Base-by-base conservation (phyloP, 2,888 invertebrate species). In the Labia minor region DNA sequence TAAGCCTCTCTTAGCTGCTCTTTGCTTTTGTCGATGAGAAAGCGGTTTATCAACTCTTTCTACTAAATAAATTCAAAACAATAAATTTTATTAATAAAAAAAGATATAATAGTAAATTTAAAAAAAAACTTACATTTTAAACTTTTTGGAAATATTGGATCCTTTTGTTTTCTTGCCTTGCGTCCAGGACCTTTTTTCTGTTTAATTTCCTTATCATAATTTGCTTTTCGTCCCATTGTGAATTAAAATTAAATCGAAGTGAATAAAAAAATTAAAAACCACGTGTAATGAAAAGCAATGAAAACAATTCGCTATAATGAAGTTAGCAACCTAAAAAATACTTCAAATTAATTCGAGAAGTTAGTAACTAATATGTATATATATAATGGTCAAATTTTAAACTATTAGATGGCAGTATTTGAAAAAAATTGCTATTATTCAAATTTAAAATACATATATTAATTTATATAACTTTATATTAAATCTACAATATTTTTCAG, bases 201-300 rank as follows among this genome's bases (percentile, higher is more conserved):
- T 71, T 85, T 83, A 67, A 80, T 81, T 37, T 80, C 84, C 73
- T 89, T 89, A 72, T 82, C 83, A 76, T 87, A 92, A 74, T 89
- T 88, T 2, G 89, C 92, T 79, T 92, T 93, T 61, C 93, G 83
- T 70, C 93, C 93, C 94, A 94, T 94, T 74, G 73, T 81, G 65
- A 37, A 62, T 33, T 37, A 33, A 16, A 19, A 18, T 20, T 19
- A 68, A 68, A 67, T 11, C 14, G 37, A 37, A 37, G 14, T 37
- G 11, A 14, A 37, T 37, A 11, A 11, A 14, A 11, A 37, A 14
- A 37, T 11, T 11, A 37, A 11, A 11, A 14, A 37, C 14, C 37
- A n/a, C n/a, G n/a, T n/a, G n/a, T n/a, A n/a, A n/a, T n/a, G n/a
- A n/a, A n/a, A n/a, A n/a, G n/a, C n/a, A n/a, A n/a, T n/a, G n/a